Evolutionary conservation across 2,888 invertebrate species (phyloP).

Genomic region (Chirona hameri): DNA sequence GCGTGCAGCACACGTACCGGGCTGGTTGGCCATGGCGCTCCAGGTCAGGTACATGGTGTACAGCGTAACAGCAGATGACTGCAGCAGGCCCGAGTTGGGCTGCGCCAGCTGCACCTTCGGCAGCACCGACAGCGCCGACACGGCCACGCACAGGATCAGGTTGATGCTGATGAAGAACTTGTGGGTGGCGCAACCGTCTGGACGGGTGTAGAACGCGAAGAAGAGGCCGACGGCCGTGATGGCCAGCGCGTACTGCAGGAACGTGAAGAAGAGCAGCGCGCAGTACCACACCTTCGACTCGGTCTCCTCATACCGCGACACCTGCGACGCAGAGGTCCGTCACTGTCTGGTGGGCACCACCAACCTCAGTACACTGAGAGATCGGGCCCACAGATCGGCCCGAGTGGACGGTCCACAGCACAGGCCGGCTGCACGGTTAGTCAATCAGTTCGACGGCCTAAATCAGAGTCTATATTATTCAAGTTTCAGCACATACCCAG

Average conservation of each 20-base stretch:
- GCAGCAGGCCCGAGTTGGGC: slow-evolving; percentile 80
- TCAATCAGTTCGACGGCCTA: too few relatives aligned
- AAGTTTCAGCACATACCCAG: slow-evolving; percentile 71
- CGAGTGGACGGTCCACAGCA: too few relatives aligned
- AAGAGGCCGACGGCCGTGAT: slow-evolving; percentile 78
- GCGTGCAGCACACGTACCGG: slow-evolving; percentile 46
- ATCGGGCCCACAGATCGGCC: too few relatives aligned
- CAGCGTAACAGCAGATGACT: slow-evolving; percentile 54
- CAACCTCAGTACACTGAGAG: too few relatives aligned
- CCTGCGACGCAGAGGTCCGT: not conserved
- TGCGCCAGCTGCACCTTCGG: slow-evolving; percentile 88
- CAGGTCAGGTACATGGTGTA: slow-evolving; percentile 96
- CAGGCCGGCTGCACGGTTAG: too few relatives aligned
- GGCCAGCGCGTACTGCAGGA: slow-evolving; percentile 73
- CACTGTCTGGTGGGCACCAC: too few relatives aligned
- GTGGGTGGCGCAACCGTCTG: slow-evolving; percentile 74
- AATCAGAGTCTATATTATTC: too few relatives aligned
- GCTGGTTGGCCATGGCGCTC: slow-evolving; percentile 93
- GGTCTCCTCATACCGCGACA: slow-evolving; percentile 53
- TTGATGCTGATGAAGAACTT: slow-evolving; percentile 98
- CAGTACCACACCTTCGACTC: slow-evolving; percentile 50
- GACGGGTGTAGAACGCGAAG: slow-evolving; percentile 82
- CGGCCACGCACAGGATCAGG: slow-evolving; percentile 77
- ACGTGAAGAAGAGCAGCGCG: slow-evolving; percentile 77
- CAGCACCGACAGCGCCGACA: slow-evolving; percentile 80